Evolutionary conservation across 2,888 invertebrate genomes (phyloP).

Genomic region (Odontocerum albicorne): DNA sequence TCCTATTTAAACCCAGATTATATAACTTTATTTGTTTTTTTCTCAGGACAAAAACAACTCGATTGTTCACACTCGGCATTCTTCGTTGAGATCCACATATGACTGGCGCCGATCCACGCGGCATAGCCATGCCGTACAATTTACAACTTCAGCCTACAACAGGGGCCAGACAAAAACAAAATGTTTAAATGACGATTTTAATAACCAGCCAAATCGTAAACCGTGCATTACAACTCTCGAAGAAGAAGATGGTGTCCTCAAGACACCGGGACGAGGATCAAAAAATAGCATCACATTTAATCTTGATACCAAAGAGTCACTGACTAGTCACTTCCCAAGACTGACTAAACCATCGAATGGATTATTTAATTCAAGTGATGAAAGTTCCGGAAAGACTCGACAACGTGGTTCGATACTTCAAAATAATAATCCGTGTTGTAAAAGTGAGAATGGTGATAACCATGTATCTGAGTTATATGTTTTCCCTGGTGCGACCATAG

Average conservation of each 20-base stretch:
- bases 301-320: constrained; percentile 9
- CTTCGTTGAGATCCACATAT: constrained; percentile 27
- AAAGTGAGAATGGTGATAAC: constrained; percentile 6
- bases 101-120: constrained; percentile 28
- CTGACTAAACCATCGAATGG: background rate
- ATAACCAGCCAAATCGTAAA: constrained; percentile 6
- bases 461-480: constrained; percentile 15
- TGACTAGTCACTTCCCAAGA: no score
- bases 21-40: background rate
- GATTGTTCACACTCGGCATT: constrained; percentile 29
- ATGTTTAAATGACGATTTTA: constrained; percentile 2
- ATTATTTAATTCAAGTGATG: background rate
- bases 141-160: constrained; percentile 1
- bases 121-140: background rate
- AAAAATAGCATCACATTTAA: constrained; percentile 19
- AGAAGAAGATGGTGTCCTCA: constrained; percentile 5
- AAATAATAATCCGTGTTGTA: constrained; percentile 2
- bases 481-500: constrained; percentile 1
- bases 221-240: background rate
- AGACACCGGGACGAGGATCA: constrained; percentile 2
- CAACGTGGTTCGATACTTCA: background rate
- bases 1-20: background rate
- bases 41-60: constrained; percentile 33
- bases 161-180: constrained; percentile 4
- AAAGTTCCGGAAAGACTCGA: background rate